phyloP scores from a whole-genome alignment of 2,113 vertebrate genomes.

The Tenrec ecaudatus region DNA sequence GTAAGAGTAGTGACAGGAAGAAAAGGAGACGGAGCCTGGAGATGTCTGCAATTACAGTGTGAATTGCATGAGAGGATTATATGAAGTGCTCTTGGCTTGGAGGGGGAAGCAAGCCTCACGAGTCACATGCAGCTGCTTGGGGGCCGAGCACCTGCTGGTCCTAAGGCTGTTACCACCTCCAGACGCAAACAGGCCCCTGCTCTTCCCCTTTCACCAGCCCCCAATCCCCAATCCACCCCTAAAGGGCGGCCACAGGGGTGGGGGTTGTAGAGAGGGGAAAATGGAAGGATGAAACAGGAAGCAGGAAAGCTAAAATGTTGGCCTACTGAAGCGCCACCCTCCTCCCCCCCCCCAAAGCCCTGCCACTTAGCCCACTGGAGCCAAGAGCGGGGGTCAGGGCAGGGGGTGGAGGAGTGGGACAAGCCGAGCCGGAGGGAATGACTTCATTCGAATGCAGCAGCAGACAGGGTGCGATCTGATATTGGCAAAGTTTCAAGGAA shows the following conservation, averaged over 20 bases:
- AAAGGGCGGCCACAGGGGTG: constrained; percentile 30
- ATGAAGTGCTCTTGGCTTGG: constrained; percentile 92
- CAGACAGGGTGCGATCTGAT: constrained; percentile 88
- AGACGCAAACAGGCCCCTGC: constrained; percentile 87
- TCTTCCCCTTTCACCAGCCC: constrained; percentile 80
- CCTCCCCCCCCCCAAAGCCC: constrained; percentile 46
- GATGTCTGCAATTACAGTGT: constrained; percentile 93
- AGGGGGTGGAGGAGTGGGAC: constrained; percentile 70
- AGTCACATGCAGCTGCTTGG: constrained; percentile 92
- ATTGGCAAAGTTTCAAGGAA: constrained; percentile 92
- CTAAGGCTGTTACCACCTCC: constrained; percentile 90
- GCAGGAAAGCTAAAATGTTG: constrained; percentile 75
- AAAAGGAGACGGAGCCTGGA: constrained; percentile 87
- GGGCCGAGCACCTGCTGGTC: constrained; percentile 92
- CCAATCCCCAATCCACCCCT: constrained; percentile 76
- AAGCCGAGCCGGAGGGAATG: constrained; percentile 72
- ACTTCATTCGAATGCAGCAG: constrained; percentile 89
- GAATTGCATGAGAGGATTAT: constrained; percentile 94
- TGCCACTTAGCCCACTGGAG: constrained; percentile 70
- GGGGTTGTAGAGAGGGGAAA: neutral
- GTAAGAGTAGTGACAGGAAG: constrained; percentile 87
- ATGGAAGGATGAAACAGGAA: neutral
- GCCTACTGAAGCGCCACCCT: constrained; percentile 20
- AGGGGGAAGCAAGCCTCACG: constrained; percentile 87
- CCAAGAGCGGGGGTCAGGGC: constrained; percentile 69